Percentiles rank a stretch among this genome's conserved stretches.
Conservation (phyloP, 2,113 vertebrate genomes). For the Cygnus buccinator region DNA sequence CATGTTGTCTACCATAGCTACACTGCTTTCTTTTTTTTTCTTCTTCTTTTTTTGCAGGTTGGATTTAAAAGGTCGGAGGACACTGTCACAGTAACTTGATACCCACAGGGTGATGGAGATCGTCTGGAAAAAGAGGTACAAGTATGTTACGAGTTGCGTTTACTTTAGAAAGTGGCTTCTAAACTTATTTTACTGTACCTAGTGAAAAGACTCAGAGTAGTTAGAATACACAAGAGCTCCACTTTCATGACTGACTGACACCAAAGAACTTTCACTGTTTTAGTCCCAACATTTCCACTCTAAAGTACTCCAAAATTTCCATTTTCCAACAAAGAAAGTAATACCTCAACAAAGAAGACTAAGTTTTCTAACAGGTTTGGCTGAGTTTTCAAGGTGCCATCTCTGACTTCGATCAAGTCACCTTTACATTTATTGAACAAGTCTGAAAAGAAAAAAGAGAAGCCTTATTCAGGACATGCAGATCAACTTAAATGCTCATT, state of each 20-base stretch:
- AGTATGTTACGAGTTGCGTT: not conserved
- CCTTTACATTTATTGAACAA: conserved; percentile 93
- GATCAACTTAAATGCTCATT: accelerated
- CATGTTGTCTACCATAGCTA: conserved; percentile 78
- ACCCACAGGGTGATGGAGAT: conserved; percentile 90
- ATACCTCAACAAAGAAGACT: conserved; percentile 97
- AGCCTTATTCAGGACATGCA: not conserved
- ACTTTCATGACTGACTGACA: not conserved
- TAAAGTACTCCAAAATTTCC: not conserved
- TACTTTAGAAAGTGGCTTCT: not conserved
- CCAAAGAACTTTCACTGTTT: not conserved
- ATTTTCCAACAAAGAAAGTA: not conserved
- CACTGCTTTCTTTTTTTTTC: conserved; percentile 94
- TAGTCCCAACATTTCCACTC: not conserved
- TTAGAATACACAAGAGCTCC: not conserved
- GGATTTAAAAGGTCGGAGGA: conserved; percentile 91
- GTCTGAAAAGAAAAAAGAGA: conserved; percentile 76
- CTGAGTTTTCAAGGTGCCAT: conserved; percentile 84
- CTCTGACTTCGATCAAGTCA: conserved; percentile 88
- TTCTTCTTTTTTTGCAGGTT: conserved; percentile 99
- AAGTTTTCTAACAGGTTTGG: conserved; percentile 90
- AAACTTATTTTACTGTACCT: not conserved
- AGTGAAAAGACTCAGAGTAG: not conserved
- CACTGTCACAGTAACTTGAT: conserved; percentile 87
- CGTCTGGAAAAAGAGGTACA: conserved; percentile 76